Conservation (phyloP, 2,797 vertebrate genomes). For the Thamnophis elegans region DNA sequence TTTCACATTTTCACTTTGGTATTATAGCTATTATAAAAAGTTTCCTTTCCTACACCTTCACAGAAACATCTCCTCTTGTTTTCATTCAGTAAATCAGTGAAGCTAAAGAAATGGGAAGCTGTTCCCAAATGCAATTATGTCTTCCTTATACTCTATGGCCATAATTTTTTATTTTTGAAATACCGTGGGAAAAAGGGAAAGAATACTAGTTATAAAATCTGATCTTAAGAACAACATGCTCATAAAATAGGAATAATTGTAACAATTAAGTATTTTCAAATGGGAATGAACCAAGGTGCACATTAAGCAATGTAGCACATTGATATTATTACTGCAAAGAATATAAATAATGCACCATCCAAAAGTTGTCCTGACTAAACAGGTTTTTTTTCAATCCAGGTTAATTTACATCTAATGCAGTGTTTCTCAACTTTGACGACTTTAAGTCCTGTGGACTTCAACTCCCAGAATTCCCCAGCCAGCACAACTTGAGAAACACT, state of each 20-base stretch:
- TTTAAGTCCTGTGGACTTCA: too few species aligned
- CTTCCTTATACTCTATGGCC: constrained; percentile 17
- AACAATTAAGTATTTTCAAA: not conserved
- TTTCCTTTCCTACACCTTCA: constrained; percentile 35
- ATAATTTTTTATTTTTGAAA: not conserved
- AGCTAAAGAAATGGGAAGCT: constrained; percentile 33
- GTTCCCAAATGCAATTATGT: not conserved
- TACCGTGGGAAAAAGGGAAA: constrained; percentile 9
- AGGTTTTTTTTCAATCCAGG: not conserved
- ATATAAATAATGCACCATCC: not conserved
- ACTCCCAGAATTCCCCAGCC: too few species aligned
- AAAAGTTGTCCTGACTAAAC: not conserved
- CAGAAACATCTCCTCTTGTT: constrained; percentile 40
- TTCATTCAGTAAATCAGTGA: constrained; percentile 48
- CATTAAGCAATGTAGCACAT: not conserved
- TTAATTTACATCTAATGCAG: not conserved
- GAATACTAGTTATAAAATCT: not conserved
- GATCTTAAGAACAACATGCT: not conserved
- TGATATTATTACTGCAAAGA: not conserved
- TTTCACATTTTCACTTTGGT: constrained; percentile 47
- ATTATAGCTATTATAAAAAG: constrained; percentile 43
- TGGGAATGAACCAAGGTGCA: not conserved
- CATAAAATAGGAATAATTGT: not conserved
- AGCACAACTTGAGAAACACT: too few species aligned
- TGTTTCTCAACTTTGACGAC: too few species aligned